These are phyloP conservation scores for Allacma fusca DNA, from an alignment of 2,888 invertebrate species.

Conservation along the genomic window DNA sequence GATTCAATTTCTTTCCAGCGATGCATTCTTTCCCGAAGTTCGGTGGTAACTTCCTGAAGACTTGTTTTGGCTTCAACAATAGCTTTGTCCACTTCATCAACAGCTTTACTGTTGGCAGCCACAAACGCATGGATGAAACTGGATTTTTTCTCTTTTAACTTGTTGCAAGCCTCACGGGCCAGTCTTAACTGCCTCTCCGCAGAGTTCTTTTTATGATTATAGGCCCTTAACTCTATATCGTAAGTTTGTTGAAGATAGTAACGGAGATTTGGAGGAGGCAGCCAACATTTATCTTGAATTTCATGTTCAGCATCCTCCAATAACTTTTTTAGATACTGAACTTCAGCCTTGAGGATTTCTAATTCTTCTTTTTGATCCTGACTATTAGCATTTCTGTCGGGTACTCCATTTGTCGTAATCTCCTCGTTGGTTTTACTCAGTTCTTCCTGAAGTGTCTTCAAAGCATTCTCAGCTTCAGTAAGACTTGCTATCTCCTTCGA, in stretches of 20 bases:
- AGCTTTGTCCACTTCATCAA: conserved; percentile 94
- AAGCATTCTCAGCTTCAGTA: conserved; percentile 84
- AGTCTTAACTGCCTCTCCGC: conserved; percentile 84
- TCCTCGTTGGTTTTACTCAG: conserved; percentile 76
- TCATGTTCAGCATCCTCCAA: conserved; percentile 87
- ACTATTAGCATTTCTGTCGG: conserved; percentile 8
- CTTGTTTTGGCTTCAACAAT: conserved; percentile 88
- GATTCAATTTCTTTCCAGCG: conserved; percentile 93
- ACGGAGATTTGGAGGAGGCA: conserved; percentile 86
- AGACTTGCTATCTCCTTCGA: conserved; percentile 91
- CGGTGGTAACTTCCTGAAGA: conserved; percentile 90
- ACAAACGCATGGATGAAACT: conserved; percentile 94
- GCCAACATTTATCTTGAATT: conserved; percentile 86
- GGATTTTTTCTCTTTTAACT: conserved; percentile 88
- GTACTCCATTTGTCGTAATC: conserved; percentile 67
- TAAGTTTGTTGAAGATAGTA: conserved; percentile 95
- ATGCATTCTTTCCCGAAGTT: conserved; percentile 89
- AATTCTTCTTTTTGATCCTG: conserved; percentile 62
- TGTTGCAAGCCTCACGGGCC: conserved; percentile 93
- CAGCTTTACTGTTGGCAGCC: conserved; percentile 95
- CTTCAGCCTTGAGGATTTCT: conserved; percentile 78
- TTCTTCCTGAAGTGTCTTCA: conserved; percentile 77
- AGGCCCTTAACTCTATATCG: conserved; percentile 89
- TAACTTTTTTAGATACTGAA: conserved; percentile 83
- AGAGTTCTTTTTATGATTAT: conserved; percentile 80